Evolutionary conservation across 2,888 invertebrate species (phyloP).

Genomic region (Phorcus lineatus): DNA sequence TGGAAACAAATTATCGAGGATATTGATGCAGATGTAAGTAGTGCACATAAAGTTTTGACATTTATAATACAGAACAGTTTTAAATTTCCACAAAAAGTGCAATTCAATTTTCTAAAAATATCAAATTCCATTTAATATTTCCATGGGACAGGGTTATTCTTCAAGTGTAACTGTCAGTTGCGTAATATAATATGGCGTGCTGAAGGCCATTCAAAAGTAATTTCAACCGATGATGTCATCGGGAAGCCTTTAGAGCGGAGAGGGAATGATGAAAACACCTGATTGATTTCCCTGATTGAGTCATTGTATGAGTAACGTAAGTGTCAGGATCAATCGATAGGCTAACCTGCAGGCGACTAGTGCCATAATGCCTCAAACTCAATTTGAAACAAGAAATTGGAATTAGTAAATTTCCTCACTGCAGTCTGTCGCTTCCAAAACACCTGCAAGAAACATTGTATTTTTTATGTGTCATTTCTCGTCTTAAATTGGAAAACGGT

Average conservation of each 20-base stretch:
- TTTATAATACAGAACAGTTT: too few species aligned
- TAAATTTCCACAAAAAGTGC: too few species aligned
- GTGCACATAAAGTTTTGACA: too few species aligned
- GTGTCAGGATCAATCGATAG: slow-evolving; percentile 2
- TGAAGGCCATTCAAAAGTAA: background rate
- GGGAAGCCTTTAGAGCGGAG: background rate
- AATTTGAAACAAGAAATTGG: slow-evolving; percentile 9
- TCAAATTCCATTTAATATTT: too few species aligned
- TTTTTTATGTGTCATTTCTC: too few species aligned
- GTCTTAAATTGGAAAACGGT: too few species aligned
- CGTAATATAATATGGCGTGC: background rate
- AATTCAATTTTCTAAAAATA: too few species aligned
- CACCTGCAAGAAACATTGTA: background rate
- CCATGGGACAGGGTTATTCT: background rate
- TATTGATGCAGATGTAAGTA: too few species aligned
- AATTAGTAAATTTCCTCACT: slow-evolving; percentile 2
- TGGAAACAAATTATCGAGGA: too few species aligned
- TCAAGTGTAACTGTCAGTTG: too few species aligned
- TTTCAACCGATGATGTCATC: background rate
- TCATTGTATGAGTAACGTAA: slow-evolving; percentile 14
- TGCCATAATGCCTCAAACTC: background rate
- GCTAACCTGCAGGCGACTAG: background rate
- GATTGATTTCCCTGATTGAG: slow-evolving; percentile 20
- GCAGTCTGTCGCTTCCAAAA: background rate
- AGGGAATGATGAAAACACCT: background rate